Conservation (phyloP, 2,888 invertebrate species). For the Leptogaster cylindrica region DNA sequence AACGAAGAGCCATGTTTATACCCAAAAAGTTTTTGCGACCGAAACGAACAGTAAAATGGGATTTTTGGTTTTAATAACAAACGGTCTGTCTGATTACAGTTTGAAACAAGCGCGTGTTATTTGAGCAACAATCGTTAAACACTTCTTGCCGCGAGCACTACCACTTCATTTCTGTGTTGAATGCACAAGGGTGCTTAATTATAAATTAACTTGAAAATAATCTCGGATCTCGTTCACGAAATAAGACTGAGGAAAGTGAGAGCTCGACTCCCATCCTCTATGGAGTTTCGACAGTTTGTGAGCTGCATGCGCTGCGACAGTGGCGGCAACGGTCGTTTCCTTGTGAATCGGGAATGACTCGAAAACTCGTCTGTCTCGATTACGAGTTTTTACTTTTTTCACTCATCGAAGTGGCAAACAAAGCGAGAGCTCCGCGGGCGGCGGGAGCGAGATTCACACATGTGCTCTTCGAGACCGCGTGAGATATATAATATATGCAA, state of each 20-base stretch:
- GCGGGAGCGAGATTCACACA: background rate
- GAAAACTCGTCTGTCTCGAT: background rate
- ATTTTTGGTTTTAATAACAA: no score
- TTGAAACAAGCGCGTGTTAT: slow-evolving; percentile 1
- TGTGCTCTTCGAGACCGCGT: no score
- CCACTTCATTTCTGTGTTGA: slow-evolving; percentile 19
- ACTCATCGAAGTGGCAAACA: background rate
- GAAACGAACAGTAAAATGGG: slow-evolving; percentile 1
- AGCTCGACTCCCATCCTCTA: slow-evolving; percentile 55
- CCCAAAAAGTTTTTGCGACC: background rate
- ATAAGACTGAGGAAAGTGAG: slow-evolving; percentile 43
- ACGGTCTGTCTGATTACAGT: background rate
- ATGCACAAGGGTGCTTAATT: slow-evolving; percentile 11
- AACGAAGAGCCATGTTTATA: slow-evolving; percentile 59
- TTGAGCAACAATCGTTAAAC: background rate
- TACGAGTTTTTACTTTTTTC: background rate
- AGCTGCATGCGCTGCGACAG: slow-evolving; percentile 44
- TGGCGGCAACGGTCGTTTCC: slow-evolving; percentile 10
- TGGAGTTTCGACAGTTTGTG: slow-evolving; percentile 58
- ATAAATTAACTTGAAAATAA: no score
- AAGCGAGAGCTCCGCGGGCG: background rate
- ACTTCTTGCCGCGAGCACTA: background rate
- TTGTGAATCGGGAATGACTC: background rate
- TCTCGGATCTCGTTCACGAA: slow-evolving; percentile 7
- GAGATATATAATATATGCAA: no score